Base-by-base conservation (phyloP, 2,797 vertebrate genomes). In the Oreochromis mossambicus region DNA sequence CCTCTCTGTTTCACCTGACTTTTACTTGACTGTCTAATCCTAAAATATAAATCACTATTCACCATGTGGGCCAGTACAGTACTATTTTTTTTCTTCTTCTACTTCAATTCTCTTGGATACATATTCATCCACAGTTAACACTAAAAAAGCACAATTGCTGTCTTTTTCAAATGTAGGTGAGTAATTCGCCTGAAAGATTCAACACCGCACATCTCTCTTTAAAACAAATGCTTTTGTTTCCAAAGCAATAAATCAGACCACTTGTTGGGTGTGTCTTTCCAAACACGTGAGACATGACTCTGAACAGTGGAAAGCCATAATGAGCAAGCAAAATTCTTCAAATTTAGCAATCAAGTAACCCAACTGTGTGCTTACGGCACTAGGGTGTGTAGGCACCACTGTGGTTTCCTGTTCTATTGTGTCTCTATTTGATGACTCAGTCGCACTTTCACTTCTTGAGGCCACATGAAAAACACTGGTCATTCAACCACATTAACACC, bases 401-500 rank as follows among this genome's bases (percentile, higher is more conserved):
- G 87, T 86, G 89, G 89, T 91, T 94, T 91, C 89, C 88, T 89
- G 83, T 7, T 63, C 87, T 82, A 91, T 91, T 93, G 91, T 92
- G 83, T 92, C 80, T 87, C 82, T 90, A 89, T 92, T 88, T 89
- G 85, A 90, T 95, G 95, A 96, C 92, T 95, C 95, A 95, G 77
- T 86, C 88, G 83, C 81, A 92, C 92, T 94, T 94, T 95, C 85
- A 86, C 89, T 95, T 90, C 83, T 75, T 77, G 89, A 85, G 29
- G 86, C 61, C 58, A 86, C 84, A 91, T 86, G 80, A 92, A 94
- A 89, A 81, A 88, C 86, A 83, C 84, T 78, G 79, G 86, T 89
- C 92, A 92, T 91, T 91, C 83, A 87, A 83, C 82, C 83, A 78
- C 84, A 94, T 87, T 89, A 92, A 80, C 79, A 77, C 77, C 26